Conservation (phyloP, 2,797 vertebrate genomes). For the Peromyscus eremicus region DNA sequence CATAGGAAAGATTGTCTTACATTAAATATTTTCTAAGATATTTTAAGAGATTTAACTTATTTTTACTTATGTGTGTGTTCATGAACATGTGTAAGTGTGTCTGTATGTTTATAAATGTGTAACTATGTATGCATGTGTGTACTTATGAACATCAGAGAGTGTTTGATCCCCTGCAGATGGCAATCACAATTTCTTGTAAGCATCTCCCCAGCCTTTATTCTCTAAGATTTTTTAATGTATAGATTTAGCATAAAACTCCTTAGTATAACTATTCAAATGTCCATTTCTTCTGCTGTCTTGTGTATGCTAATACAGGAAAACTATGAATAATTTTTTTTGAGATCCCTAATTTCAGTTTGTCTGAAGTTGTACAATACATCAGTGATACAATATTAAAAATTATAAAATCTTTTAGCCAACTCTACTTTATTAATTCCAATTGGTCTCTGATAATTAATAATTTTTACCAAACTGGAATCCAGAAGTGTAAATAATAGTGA, state of each 20-base stretch:
- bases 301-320: not conserved
- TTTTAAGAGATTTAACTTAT: not conserved
- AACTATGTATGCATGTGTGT: not conserved
- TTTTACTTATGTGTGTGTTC: not conserved
- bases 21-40: not conserved
- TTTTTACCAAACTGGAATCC: not conserved
- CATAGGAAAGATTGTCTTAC: not conserved
- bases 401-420: not conserved
- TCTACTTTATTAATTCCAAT: not conserved
- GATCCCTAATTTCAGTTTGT: not conserved
- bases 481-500: not conserved
- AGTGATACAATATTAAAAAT: not conserved
- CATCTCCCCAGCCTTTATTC: not conserved
- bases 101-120: not conserved
- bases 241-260: not conserved
- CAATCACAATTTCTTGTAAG: not conserved
- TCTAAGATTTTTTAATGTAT: not conserved
- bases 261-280: not conserved
- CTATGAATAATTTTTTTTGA: not conserved
- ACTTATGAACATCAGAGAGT: too few relatives aligned
- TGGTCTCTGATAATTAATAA: not conserved
- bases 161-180: too few relatives aligned
- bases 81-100: not conserved
- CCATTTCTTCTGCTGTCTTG: not conserved
- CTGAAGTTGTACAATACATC: not conserved